Percentiles rank a stretch among this genome's conserved stretches.
Conservation (phyloP, 2,113 vertebrate species). For the Lepus timidus region DNA sequence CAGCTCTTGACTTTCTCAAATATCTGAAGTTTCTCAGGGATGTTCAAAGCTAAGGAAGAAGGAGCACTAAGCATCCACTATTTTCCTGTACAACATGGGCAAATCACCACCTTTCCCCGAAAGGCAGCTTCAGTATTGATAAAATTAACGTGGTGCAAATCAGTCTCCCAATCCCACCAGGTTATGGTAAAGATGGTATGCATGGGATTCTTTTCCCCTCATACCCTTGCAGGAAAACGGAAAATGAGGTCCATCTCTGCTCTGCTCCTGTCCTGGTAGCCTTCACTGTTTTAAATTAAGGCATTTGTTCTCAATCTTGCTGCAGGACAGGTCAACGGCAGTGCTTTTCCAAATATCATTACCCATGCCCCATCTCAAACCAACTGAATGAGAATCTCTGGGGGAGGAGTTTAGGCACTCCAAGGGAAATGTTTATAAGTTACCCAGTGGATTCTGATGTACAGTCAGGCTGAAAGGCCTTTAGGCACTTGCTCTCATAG, state of each 20-base stretch:
- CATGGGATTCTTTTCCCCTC: not conserved
- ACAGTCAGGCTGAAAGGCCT: not conserved
- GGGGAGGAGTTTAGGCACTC: not conserved
- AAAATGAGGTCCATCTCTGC: not conserved
- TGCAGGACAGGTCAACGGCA: not conserved
- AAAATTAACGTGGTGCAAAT: conserved; percentile 13
- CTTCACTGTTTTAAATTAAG: not conserved
- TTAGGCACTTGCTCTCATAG: not conserved
- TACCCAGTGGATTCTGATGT: not conserved
- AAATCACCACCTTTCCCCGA: not conserved
- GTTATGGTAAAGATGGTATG: not conserved
- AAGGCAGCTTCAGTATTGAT: not conserved
- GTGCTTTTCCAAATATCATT: not conserved
- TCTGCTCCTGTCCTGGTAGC: not conserved
- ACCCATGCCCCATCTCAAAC: not conserved
- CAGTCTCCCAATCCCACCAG: not conserved
- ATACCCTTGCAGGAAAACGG: not conserved
- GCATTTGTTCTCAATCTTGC: not conserved
- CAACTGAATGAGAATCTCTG: conserved; percentile 14
- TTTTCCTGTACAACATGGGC: not conserved
- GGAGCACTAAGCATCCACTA: not conserved
- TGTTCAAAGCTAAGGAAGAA: not conserved
- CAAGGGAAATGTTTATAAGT: not conserved
- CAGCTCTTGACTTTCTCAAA: not conserved
- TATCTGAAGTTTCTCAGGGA: not conserved